Percentiles rank a stretch among this genome's conserved stretches.
phyloP scores from a whole-genome alignment of 2,113 vertebrate genomes.

The Salvator merianae region DNA sequence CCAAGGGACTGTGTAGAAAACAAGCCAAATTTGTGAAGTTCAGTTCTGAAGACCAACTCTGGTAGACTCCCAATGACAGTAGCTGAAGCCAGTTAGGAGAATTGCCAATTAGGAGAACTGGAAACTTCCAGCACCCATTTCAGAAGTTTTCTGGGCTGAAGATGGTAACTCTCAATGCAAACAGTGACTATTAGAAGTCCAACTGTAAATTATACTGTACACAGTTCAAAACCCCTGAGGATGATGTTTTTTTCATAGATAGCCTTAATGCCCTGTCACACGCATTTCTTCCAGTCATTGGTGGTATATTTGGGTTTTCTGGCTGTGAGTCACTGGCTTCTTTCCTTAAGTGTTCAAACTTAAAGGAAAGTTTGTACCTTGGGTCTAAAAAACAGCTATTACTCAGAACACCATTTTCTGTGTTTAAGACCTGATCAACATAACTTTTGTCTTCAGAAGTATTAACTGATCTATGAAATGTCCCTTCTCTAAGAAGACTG shows the following conservation, averaged over 20 bases:
- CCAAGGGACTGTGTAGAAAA: no score
- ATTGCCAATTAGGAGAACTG: no score
- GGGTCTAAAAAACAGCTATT: conserved; percentile 94
- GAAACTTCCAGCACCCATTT: no score
- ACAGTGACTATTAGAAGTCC: no score
- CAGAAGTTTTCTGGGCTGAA: no score
- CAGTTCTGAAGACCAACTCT: neutral
- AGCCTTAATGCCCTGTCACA: conserved; percentile 85
- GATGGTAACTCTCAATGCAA: no score
- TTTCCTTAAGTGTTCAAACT: conserved; percentile 95
- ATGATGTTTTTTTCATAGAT: conserved; percentile 94
- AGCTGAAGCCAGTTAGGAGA: neutral
- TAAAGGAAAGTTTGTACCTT: conserved; percentile 93
- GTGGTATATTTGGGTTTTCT: conserved; percentile 79
- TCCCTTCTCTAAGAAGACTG: conserved; percentile 92
- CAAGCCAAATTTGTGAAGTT: neutral
- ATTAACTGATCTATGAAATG: conserved; percentile 97
- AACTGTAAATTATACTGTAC: no score
- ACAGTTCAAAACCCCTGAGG: conserved; percentile 93
- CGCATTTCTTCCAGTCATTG: conserved; percentile 87
- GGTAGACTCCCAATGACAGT: neutral
- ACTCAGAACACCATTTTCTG: conserved; percentile 92
- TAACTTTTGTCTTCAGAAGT: conserved; percentile 88
- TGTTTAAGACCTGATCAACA: conserved; percentile 95
- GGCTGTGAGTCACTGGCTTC: conserved; percentile 87